Evolutionary conservation across 2,888 invertebrate species (phyloP), one percentile per base, ranked within the genome.

Genomic region (Thymelicus sylvestris): DNA sequence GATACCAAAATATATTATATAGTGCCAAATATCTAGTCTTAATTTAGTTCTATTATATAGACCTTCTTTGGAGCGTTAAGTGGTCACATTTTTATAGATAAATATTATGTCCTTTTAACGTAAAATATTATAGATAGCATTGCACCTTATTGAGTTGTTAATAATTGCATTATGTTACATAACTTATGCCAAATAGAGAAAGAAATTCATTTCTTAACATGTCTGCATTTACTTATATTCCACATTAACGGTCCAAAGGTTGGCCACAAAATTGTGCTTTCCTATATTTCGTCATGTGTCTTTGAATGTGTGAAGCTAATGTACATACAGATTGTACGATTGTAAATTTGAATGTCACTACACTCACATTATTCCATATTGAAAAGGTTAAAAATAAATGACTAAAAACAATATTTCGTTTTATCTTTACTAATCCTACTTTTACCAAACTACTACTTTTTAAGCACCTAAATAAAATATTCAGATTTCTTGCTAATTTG

Each of bases 251-350:
- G 55, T 55, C 55, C 55, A 55, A 55, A 55, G 24, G 3, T 24
- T 55, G 55, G 55, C 24, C 24, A 24, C 6, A 50, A 55, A 24
- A 7, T 6, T 19, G 52, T 55, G 55, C 55, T 55, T 55, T 24
- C 13, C 13, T 59, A 38, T 39, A 59, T 39, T 38, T 38, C n/a
- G 39, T 55, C 24, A 59, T 65, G 39, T 50, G 47, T 72, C 62
- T 74, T 67, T 65, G 68, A 50, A 63, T 48, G 67, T 72, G 62
- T 69, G 67, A 71, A 55, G 68, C 72, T 75, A 68, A 63, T 76
- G 76, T 77, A 77, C 55, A 75, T 74, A 75, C 44, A 60, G 67
- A 71, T 74, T 60, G 70, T 70, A 61, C 62, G 55, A 66, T 66
- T 66, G 57, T 55, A 57, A 62, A 71, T n/a, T n/a, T n/a, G 65